Evolutionary conservation across 2,888 invertebrate genomes (phyloP).

Genomic region (Melieria picta): DNA sequence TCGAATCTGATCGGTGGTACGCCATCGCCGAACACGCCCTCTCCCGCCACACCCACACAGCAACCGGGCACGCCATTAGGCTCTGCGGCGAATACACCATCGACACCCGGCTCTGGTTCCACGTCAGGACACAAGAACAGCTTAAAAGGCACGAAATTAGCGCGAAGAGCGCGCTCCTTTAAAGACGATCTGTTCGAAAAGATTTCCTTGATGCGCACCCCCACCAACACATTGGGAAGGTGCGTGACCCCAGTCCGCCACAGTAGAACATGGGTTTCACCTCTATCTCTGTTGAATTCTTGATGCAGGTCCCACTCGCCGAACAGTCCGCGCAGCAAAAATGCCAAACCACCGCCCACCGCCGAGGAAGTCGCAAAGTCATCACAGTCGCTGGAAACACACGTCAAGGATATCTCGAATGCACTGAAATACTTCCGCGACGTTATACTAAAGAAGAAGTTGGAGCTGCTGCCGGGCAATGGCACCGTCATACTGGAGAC

Average conservation of each 20-base stretch:
- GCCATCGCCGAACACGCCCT: conserved; percentile 44
- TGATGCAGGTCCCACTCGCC: conserved; percentile 72
- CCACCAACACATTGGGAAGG: conserved; percentile 69
- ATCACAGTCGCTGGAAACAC: conserved; percentile 77
- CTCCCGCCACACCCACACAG: conserved; percentile 49
- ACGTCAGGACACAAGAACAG: conserved; percentile 77
- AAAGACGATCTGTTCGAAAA: conserved; percentile 93
- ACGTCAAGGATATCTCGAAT: conserved; percentile 79
- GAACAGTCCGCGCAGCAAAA: conserved; percentile 71
- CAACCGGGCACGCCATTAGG: conserved; percentile 34
- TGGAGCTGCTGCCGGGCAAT: conserved; percentile 93
- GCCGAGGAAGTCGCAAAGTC: conserved; percentile 71
- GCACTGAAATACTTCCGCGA: conserved; percentile 90
- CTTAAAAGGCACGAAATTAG: conserved; percentile 84
- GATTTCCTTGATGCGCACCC: conserved; percentile 89
- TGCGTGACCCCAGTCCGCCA: conserved; percentile 35
- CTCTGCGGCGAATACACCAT: conserved; percentile 23
- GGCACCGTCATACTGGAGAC: conserved; percentile 94
- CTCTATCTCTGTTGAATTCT: not conserved
- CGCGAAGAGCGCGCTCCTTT: conserved; percentile 87
- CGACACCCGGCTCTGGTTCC: conserved; percentile 34
- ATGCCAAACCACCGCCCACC: conserved; percentile 64
- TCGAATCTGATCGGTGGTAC: conserved; percentile 43
- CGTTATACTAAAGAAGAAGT: conserved; percentile 89
- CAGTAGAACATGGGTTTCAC: not conserved